phyloP scores from a whole-genome alignment of 2,888 invertebrate species.

The Agriopis marginaria region DNA sequence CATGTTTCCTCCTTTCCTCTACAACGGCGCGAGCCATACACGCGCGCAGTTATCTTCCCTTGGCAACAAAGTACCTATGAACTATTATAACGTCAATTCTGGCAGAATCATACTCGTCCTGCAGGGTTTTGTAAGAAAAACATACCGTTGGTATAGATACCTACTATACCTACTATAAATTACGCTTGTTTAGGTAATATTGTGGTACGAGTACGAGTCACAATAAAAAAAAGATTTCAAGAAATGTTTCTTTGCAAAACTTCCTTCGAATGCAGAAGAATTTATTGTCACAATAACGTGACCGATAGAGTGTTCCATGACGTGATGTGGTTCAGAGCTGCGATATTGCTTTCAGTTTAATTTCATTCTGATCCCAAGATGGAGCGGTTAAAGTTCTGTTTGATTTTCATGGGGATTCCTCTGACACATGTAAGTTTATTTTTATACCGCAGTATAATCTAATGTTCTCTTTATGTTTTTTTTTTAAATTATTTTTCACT shows the following conservation, averaged over 20 bases:
- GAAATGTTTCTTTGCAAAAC: conserved; percentile 7
- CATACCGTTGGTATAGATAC: neutral
- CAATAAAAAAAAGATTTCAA: neutral
- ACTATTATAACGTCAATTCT: neutral
- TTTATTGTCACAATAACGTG: conserved; percentile 10
- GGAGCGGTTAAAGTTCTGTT: conserved; percentile 7
- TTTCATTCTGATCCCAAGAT: conserved; percentile 10
- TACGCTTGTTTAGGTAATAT: neutral
- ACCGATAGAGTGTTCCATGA: neutral
- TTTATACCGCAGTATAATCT: too few relatives aligned
- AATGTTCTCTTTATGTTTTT: too few relatives aligned
- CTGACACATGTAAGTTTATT: conserved; percentile 9
- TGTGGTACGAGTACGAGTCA: neutral
- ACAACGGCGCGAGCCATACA: too few relatives aligned
- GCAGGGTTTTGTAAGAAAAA: neutral
- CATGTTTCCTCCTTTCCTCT: too few relatives aligned
- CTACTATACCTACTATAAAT: neutral
- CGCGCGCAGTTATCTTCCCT: too few relatives aligned
- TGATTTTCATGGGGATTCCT: conserved; percentile 7
- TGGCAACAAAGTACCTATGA: too few relatives aligned
- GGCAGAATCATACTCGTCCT: neutral
- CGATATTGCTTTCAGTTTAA: conserved; percentile 13
- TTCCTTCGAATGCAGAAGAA: neutral
- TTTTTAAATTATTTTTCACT: neutral
- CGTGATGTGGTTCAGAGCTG: conserved; percentile 4